Base-by-base conservation (phyloP, 2,113 vertebrate genomes). In the Lethenteron reissneri region DNA sequence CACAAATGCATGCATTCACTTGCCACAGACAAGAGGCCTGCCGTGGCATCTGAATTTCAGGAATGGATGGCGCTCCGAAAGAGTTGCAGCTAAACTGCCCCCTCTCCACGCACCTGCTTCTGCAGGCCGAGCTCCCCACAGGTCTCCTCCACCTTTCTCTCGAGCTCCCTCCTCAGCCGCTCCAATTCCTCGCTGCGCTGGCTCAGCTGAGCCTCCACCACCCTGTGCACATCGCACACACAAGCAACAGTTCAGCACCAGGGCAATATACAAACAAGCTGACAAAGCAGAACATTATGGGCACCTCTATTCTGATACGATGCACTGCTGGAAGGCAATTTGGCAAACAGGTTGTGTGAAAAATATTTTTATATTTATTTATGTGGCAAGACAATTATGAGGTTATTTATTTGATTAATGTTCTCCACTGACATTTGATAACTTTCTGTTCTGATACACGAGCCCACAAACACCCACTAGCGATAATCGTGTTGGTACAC, bases 71-170 rank as follows among this genome's bases (percentile, higher is more conserved):
- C 1, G 41, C 41, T 41, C 41, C 41, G 41, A 41, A 41, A 41
- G 41, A 41, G 41, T 41, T 41, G 41, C 6, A 41, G 41, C 41
- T 41, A 41, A 41, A 41, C 41, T 5, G 41, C 41, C 41, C 41
- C 41, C 41, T 41, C 41, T 41, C 41, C 41, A 41, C 73, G 57
- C 74, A 89, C 88, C 84, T 83, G 82, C 78, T 80, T 85, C 74
- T 87, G 84, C 72, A 82, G 77, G 2, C 73, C 78, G 57, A 83
- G 70, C 1, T 84, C 78, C 58, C 80, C 79, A 12, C 85, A 79
- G 1, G 83, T 21, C 56, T 85, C 81, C 74, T 79, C 75, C 3
- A 82, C 80, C 57, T 77, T 80, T 56, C 77, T 75, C 73, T 85
- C 80, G 59, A 85, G 77, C 57, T 76, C 73, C 71, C 70, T 71